Evolutionary conservation across 2,797 vertebrate genomes (phyloP).

Genomic region (Sylvilagus floridanus): DNA sequence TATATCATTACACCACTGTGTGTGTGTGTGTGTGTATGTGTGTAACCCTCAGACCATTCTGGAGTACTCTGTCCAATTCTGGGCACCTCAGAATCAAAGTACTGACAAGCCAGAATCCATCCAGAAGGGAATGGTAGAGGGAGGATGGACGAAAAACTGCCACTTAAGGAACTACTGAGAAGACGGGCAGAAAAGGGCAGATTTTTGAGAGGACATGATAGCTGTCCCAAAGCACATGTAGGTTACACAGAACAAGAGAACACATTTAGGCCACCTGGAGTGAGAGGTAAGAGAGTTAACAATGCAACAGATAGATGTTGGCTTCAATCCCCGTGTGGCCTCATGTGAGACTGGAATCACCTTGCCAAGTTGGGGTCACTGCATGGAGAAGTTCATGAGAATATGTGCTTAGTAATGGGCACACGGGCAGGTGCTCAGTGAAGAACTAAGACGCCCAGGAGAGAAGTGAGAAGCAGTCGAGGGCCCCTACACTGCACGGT

Average conservation of each 20-base stretch:
- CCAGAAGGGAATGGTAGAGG: neutral
- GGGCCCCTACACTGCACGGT: too few relatives aligned
- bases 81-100: neutral
- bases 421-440: neutral
- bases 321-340: rapidly evolving
- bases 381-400: rapidly evolving
- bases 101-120: neutral
- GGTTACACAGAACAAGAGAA: rapidly evolving
- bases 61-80: neutral
- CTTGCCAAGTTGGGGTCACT: rapidly evolving
- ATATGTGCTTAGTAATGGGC: rapidly evolving
- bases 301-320: rapidly evolving
- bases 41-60: too few relatives aligned
- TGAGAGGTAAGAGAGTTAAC: rapidly evolving
- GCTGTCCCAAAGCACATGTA: rapidly evolving
- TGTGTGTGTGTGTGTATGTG: too few relatives aligned
- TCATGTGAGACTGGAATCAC: rapidly evolving
- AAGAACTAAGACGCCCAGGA: too few relatives aligned
- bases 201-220: rapidly evolving
- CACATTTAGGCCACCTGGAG: rapidly evolving
- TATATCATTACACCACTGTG: neutral
- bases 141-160: rapidly evolving
- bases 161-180: neutral
- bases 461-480: too few relatives aligned
- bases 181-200: too few relatives aligned